Evolutionary conservation across 2,797 vertebrate genomes (phyloP), one percentile per base, ranked within the genome.

Genomic region (Neostethus bicornis): DNA sequence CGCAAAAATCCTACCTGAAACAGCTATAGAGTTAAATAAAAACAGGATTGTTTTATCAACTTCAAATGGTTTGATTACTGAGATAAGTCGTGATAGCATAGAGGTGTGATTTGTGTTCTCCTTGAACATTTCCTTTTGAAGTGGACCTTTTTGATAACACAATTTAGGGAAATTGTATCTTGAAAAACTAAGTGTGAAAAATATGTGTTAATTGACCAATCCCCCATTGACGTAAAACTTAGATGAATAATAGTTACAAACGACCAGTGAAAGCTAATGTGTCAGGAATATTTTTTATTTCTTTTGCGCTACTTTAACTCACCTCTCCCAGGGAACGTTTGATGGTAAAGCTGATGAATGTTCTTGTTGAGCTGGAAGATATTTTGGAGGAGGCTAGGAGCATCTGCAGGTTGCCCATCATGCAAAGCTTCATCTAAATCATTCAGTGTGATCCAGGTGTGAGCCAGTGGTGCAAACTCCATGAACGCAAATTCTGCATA

Each of bases 391-490:
- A 37, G 17, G 2, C 59, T 34, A 0, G 49, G 3, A 47, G 20
- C 62, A 12, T 57, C 68, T 4, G 65, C 54, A 11, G 44, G 0
- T 0, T 64, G 60, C n/a, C 21, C 58, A 1, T 69, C 59, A 24
- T 13, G 51, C 58, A 17, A 54, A 12, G 87, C 60, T 20, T 75
- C 82, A 0, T 85, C 81, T 58, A 94, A 39, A 32, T 93, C 69
- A 4, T 92, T 91, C 61, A 97, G 92, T 1, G 94, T 95, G 55
- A 98, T 51, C 93, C 95, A 97, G 17, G 80, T 69, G 1, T 82
- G 42, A 0, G 90, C 93, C 28, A 93, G 52, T 13, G 81, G 82
- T 57, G 92, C 93, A 59, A 96, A 96, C 45, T 79, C 42, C 0
- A 0, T 34, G 54, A 97, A 94, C 51, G 87, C 90, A 56, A 96